Conservation (phyloP, 1,140 invertebrate genomes). For the Drosophila tsacasi region DNA sequence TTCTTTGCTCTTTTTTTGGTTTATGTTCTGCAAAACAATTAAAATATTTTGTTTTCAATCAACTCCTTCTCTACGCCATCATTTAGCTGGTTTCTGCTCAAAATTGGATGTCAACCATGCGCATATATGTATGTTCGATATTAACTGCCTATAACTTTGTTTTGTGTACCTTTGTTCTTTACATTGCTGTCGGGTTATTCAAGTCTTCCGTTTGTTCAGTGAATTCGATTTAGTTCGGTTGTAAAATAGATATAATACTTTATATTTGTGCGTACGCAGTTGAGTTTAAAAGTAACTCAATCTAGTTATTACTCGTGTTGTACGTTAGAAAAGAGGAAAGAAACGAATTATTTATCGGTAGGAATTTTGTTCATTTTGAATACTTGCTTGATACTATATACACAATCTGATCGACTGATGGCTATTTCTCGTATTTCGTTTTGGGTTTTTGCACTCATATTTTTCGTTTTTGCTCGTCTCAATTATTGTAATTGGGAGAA, state of each 20-base stretch:
- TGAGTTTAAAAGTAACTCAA: slow-evolving; percentile 52
- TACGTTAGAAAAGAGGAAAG: slow-evolving; percentile 43
- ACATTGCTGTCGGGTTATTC: slow-evolving; percentile 67
- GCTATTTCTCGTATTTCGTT: slow-evolving; percentile 3
- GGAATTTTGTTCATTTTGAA: slow-evolving; percentile 76
- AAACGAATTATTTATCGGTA: slow-evolving; percentile 69
- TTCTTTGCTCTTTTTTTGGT: slow-evolving; percentile 4
- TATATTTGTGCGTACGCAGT: slow-evolving; percentile 71
- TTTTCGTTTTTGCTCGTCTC: slow-evolving; percentile 19
- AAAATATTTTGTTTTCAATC: slow-evolving; percentile 27
- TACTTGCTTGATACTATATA: slow-evolving; percentile 70
- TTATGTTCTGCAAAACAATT: slow-evolving; percentile 55
- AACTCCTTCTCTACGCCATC: slow-evolving; percentile 17
- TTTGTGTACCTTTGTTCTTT: slow-evolving; percentile 50
- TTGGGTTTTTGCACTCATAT: slow-evolving; percentile 20
- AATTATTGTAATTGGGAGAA: slow-evolving; percentile 15
- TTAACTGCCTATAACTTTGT: slow-evolving; percentile 44
- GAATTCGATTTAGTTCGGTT: slow-evolving; percentile 47
- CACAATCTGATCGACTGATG: slow-evolving; percentile 51
- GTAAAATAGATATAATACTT: slow-evolving; percentile 71
- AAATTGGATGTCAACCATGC: slow-evolving; percentile 49
- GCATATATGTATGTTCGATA: slow-evolving; percentile 33
- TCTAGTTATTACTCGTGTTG: slow-evolving; percentile 45
- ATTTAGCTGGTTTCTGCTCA: slow-evolving; percentile 53
- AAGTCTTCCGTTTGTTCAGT: slow-evolving; percentile 76